Evolutionary conservation across 2,797 vertebrate species (phyloP).

Genomic region (Sebastes ruberrimus): DNA sequence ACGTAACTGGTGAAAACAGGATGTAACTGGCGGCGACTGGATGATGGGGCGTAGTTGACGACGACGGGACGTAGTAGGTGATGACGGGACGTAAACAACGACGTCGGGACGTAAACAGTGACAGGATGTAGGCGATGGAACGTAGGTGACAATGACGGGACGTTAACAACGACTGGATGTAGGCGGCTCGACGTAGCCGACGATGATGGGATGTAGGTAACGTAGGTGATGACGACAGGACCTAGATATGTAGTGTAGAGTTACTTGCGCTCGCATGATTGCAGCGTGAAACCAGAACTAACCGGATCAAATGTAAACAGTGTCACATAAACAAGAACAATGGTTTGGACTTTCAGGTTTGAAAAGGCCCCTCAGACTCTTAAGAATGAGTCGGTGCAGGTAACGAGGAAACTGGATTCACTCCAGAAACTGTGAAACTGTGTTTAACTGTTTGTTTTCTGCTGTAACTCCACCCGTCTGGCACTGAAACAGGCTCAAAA

Average conservation of each 20-base stretch:
- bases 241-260: neutral
- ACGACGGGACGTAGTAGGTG: no score
- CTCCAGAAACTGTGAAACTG: neutral
- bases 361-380: neutral
- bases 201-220: neutral
- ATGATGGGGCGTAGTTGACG: no score
- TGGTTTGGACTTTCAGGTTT: neutral
- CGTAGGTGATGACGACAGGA: neutral
- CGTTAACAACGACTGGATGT: no score
- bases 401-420: neutral
- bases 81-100: neutral
- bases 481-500: neutral
- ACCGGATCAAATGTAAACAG: neutral
- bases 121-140: no score
- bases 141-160: no score
- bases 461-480: conserved; percentile 1
- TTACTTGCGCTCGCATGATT: neutral
- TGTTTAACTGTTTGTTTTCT: neutral
- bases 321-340: neutral
- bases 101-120: neutral
- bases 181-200: neutral
- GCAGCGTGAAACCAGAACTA: neutral
- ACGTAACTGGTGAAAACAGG: no score
- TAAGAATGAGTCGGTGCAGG: no score
- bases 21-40: no score